Conservation (phyloP, 2,113 vertebrate genomes). For the Pycnonotus jocosus region DNA sequence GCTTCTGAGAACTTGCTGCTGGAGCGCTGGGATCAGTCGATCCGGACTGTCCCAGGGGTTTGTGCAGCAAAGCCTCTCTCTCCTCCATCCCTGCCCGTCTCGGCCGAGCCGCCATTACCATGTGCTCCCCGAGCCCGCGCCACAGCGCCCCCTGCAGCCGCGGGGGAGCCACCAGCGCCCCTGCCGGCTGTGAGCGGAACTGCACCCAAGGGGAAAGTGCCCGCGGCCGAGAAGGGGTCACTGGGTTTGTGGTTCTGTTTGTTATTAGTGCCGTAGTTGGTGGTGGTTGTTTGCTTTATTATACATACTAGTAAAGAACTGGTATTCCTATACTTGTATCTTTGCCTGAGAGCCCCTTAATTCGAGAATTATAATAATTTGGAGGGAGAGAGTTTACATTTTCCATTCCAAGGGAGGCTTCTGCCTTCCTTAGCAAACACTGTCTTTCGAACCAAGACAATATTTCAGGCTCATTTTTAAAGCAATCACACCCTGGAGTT, state of each 20-base stretch:
- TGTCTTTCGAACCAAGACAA: not conserved
- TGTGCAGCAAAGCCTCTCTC: no score
- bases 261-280: no score
- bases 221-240: no score
- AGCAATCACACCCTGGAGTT: not conserved
- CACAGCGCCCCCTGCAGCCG: not conserved
- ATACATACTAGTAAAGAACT: not conserved
- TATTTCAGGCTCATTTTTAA: not conserved
- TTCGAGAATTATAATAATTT: not conserved
- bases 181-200: not conserved
- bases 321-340: not conserved
- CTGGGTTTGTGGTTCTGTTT: no score
- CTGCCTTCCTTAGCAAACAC: not conserved
- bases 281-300: not conserved
- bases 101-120: not conserved
- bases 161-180: not conserved
- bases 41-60: no score
- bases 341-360: not conserved
- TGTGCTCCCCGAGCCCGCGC: no score
- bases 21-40: no score
- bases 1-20: no score
- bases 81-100: no score
- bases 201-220: no score
- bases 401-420: not conserved
- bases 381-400: not conserved